Percentiles rank a stretch among this genome's conserved stretches.
phyloP scores from a whole-genome alignment of 1,140 invertebrate species.

The Cherax destructor region DNA sequence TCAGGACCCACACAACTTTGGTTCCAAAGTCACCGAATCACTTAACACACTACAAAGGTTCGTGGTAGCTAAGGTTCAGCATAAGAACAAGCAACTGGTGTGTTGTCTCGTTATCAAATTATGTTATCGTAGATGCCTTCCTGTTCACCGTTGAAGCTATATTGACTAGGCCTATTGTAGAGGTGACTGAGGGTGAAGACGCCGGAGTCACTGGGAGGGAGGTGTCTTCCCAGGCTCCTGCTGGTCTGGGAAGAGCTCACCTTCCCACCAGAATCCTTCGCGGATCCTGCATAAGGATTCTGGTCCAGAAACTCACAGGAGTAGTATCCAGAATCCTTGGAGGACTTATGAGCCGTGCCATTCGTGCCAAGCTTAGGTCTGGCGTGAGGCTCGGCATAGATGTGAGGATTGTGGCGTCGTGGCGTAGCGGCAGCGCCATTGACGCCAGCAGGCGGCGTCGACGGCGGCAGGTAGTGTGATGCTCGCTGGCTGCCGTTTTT shows the following conservation, averaged over 20 bases:
- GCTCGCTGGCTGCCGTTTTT: conserved; percentile 29
- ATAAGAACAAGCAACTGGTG: conserved; percentile 12
- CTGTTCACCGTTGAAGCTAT: conserved; percentile 41
- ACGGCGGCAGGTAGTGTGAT: conserved; percentile 39
- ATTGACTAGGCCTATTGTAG: conserved; percentile 58
- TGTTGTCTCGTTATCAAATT: conserved; percentile 50
- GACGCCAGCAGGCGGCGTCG: neutral
- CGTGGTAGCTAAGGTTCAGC: neutral
- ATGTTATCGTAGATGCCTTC: conserved; percentile 71
- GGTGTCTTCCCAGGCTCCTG: conserved; percentile 39
- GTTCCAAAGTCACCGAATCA: neutral
- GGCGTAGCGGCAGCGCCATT: conserved; percentile 23
- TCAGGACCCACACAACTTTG: neutral
- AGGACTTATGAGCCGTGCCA: conserved; percentile 50
- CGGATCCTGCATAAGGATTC: conserved; percentile 57
- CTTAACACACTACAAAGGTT: neutral
- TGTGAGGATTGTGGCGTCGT: conserved; percentile 45
- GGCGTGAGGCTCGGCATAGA: conserved; percentile 58
- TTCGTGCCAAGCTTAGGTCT: conserved; percentile 37
- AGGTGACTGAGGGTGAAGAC: conserved; percentile 68
- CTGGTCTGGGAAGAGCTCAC: conserved; percentile 32
- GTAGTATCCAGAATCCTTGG: conserved; percentile 70
- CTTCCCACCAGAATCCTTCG: conserved; percentile 39
- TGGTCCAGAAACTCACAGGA: conserved; percentile 71
- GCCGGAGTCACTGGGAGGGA: conserved; percentile 64